Percentiles rank a stretch among this genome's conserved stretches.
phyloP scores from a whole-genome alignment of 2,797 vertebrate species.

The Enteromius unitaeniatus region DNA sequence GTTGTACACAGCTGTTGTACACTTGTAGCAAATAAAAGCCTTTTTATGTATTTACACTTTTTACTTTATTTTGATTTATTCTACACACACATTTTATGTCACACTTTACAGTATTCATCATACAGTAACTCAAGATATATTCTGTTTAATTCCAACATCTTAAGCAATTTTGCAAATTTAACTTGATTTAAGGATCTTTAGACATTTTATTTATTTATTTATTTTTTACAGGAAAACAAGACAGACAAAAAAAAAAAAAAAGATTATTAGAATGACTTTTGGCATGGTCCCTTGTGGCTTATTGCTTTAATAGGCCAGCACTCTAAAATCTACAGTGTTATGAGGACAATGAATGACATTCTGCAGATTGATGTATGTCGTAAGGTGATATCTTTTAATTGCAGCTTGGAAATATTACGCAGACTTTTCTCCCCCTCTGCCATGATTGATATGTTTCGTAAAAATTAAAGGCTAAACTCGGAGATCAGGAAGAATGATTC shows the following conservation, averaged over 20 bases:
- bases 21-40: too few relatives aligned
- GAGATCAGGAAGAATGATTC: constrained; percentile 82
- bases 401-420: constrained; percentile 70
- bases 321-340: constrained; percentile 20
- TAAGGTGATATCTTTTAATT: constrained; percentile 77
- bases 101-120: background rate
- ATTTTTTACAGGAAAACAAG: background rate
- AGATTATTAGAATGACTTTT: background rate
- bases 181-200: background rate
- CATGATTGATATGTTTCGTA: constrained; percentile 79
- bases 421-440: constrained; percentile 53
- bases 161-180: background rate
- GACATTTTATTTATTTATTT: background rate
- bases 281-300: background rate
- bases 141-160: background rate
- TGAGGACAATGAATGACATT: constrained; percentile 31
- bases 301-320: constrained; percentile 35
- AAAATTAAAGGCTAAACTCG: constrained; percentile 79
- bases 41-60: too few relatives aligned
- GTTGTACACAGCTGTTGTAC: background rate
- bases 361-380: constrained; percentile 72
- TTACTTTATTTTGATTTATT: too few relatives aligned
- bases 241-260: background rate
- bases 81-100: background rate
- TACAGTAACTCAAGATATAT: background rate